phyloP scores from a whole-genome alignment of 2,888 invertebrate species.

The Stenchaetothrips biformis region DNA sequence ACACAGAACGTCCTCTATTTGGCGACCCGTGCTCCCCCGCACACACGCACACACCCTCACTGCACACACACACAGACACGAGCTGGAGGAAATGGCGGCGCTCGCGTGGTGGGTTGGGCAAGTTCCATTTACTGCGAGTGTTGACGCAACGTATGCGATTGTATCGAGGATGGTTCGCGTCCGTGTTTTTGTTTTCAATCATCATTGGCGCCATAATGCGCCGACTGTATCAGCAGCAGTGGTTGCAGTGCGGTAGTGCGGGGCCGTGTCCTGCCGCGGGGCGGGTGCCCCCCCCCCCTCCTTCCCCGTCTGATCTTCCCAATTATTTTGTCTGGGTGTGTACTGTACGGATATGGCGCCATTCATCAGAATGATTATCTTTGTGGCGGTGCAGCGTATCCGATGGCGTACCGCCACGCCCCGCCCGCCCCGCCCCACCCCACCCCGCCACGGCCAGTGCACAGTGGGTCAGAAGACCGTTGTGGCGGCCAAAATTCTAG shows the following conservation, averaged over 20 bases:
- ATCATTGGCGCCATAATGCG: not conserved
- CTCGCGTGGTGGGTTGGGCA: too few relatives aligned
- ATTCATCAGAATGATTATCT: not conserved
- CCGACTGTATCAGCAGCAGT: not conserved
- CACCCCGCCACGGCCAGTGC: too few relatives aligned
- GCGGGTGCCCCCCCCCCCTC: not conserved
- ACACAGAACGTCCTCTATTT: too few relatives aligned
- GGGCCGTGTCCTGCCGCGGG: too few relatives aligned
- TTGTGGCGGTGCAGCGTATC: not conserved
- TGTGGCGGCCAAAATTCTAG: too few relatives aligned
- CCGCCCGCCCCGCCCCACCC: not conserved
- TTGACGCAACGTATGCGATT: too few relatives aligned
- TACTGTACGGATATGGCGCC: not conserved
- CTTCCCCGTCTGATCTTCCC: not conserved
- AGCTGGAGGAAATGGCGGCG: too few relatives aligned
- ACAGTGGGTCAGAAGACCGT: too few relatives aligned
- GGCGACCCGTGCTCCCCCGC: not conserved
- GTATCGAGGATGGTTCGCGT: too few relatives aligned
- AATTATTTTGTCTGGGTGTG: not conserved
- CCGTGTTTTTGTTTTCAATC: too few relatives aligned
- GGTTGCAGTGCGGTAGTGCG: not conserved
- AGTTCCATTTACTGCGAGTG: too few relatives aligned
- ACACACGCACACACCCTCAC: not conserved
- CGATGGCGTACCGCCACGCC: not conserved
- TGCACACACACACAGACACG: not conserved